Conservation (phyloP, 1,140 invertebrate species). For the Conus betulinus region DNA sequence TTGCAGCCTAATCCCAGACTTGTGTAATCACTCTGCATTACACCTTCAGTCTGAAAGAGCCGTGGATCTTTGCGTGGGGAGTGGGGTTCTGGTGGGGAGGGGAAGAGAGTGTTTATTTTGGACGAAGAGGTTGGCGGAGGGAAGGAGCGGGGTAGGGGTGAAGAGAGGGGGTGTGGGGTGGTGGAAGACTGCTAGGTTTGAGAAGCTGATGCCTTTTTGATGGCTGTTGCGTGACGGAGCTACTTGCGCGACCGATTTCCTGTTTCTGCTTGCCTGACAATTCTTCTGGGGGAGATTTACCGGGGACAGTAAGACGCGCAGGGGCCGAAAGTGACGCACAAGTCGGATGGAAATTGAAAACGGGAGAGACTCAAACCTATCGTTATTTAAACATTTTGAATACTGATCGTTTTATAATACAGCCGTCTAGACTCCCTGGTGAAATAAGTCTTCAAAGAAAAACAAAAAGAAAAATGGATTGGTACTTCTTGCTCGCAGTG, state of each 20-base stretch:
- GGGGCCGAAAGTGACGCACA: background rate
- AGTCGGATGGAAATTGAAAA: background rate
- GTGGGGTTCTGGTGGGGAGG: background rate
- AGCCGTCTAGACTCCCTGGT: background rate
- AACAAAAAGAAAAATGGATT: background rate
- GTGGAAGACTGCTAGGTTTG: background rate
- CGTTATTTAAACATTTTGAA: slow-evolving; percentile 4
- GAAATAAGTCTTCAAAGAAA: background rate
- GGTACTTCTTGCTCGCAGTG: no score
- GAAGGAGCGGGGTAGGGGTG: no score
- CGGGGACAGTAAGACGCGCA: background rate
- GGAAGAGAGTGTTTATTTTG: background rate
- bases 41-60: no score
- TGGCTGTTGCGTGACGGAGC: background rate
- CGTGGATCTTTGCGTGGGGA: no score
- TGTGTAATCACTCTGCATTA: no score
- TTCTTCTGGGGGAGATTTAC: background rate
- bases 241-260: background rate
- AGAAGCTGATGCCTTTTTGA: background rate
- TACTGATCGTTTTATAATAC: slow-evolving; percentile 7
- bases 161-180: background rate
- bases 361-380: background rate
- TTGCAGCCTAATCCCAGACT: no score
- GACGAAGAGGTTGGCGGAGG: background rate
- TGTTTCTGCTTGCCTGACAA: background rate